Evolutionary conservation across 2,888 invertebrate genomes (phyloP).

Genomic region (Acanthosepion esculentum): DNA sequence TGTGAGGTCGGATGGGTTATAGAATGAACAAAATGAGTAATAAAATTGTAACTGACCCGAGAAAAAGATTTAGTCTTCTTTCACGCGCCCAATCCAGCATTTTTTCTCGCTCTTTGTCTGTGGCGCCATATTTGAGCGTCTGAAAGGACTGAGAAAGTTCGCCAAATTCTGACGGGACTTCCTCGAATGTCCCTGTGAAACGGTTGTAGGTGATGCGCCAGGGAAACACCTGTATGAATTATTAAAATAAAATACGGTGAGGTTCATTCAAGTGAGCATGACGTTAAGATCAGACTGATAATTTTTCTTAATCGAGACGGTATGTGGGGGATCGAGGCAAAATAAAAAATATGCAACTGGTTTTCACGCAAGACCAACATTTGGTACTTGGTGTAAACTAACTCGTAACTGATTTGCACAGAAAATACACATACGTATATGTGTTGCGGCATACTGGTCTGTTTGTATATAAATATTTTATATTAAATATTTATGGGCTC

Average conservation of each 20-base stretch:
- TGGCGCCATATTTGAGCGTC: constrained; percentile 67
- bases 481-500: too few relatives aligned
- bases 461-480: too few relatives aligned
- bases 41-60: constrained; percentile 61
- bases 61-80: constrained; percentile 72
- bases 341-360: too few relatives aligned
- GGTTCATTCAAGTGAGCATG: neutral
- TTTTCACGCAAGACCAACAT: too few relatives aligned
- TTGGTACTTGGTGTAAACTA: too few relatives aligned
- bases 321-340: too few relatives aligned
- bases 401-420: too few relatives aligned
- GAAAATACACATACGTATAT: too few relatives aligned
- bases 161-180: constrained; percentile 57
- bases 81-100: constrained; percentile 73
- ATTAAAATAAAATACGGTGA: neutral
- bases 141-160: neutral
- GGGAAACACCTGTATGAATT: constrained; percentile 71
- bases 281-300: neutral
- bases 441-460: too few relatives aligned
- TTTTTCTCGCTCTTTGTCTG: constrained; percentile 71
- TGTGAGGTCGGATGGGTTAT: too few relatives aligned
- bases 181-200: constrained; percentile 73
- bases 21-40: too few relatives aligned
- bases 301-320: too few relatives aligned
- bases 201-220: constrained; percentile 73